Conservation (phyloP, 2,797 vertebrate species). For the Microctenopoma stevenorrisi region DNA sequence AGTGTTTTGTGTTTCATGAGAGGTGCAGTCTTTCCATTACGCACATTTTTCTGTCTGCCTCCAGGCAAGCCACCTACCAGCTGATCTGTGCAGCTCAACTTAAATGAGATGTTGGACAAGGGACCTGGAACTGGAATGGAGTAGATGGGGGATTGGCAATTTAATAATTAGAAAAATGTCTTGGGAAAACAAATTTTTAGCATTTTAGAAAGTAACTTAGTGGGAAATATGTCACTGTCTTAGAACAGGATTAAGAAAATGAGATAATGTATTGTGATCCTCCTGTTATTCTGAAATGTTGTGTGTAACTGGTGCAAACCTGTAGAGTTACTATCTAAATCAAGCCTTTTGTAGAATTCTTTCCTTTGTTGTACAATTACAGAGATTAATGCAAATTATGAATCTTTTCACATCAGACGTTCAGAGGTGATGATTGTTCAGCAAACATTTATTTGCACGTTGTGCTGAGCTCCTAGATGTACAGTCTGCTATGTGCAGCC, state of each 20-base stretch:
- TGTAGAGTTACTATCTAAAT: too few relatives aligned
- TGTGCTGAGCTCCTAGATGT: background rate
- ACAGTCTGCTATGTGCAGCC: background rate
- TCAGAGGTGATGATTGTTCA: background rate
- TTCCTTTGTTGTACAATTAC: background rate
- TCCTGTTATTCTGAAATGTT: too few relatives aligned
- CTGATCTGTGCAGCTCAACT: slow-evolving; percentile 52
- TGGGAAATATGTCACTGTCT: slow-evolving; percentile 11
- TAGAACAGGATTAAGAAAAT: slow-evolving; percentile 27
- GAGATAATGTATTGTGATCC: background rate
- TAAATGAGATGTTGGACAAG: slow-evolving; percentile 37
- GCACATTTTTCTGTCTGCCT: slow-evolving; percentile 68
- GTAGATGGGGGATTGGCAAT: slow-evolving; percentile 16
- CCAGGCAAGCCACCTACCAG: slow-evolving; percentile 59
- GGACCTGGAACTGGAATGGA: slow-evolving; percentile 21
- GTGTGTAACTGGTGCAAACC: too few relatives aligned
- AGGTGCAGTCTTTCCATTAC: slow-evolving; percentile 51
- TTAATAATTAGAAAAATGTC: slow-evolving; percentile 39
- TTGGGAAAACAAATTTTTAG: slow-evolving; percentile 14
- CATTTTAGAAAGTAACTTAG: slow-evolving; percentile 21
- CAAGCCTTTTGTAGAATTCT: too few relatives aligned
- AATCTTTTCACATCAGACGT: slow-evolving; percentile 20
- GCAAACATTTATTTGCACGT: slow-evolving; percentile 3
- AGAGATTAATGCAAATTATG: background rate
- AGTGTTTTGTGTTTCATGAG: slow-evolving; percentile 43